Percentiles rank a stretch among this genome's conserved stretches.
These are phyloP conservation scores for Tragelaphus imberbis DNA, from an alignment of 2,113 vertebrate species.

Conservation along the genomic window DNA sequence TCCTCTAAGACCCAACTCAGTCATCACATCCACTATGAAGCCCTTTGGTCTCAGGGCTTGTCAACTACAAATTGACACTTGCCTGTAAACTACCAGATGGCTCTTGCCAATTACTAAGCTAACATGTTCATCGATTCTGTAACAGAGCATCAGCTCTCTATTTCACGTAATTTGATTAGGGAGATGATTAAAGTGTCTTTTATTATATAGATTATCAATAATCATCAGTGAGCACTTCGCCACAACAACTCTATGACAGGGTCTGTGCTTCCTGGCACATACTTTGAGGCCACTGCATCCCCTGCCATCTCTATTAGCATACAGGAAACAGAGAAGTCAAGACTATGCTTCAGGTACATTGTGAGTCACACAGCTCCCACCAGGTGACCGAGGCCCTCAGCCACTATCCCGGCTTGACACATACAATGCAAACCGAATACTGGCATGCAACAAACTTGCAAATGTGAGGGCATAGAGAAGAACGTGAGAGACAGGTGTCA, in stretches of 20 bases:
- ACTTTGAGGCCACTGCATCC: background rate
- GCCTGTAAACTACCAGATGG: background rate
- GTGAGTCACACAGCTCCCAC: background rate
- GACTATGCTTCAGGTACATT: background rate
- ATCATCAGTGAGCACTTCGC: background rate
- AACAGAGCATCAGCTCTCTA: background rate
- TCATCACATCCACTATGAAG: background rate
- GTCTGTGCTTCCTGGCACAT: background rate
- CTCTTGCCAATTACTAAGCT: background rate
- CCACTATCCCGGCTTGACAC: too few species aligned
- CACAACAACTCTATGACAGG: background rate
- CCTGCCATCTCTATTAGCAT: background rate
- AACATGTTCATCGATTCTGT: background rate
- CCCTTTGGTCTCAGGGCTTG: background rate
- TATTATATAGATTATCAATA: background rate
- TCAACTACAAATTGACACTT: background rate
- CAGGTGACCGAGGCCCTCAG: background rate
- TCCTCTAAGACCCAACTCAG: background rate
- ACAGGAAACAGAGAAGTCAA: background rate
- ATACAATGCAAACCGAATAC: background rate
- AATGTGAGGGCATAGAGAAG: background rate
- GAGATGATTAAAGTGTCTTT: background rate
- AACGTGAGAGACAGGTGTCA: rapidly evolving
- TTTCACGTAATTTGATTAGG: background rate
- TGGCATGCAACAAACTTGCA: background rate